A percentile compares a stretch with the other conserved stretches of the same genome.
phyloP scores from a whole-genome alignment of 35 echinoderm and acorn worm genomes.

The Ophioderma brevispina region DNA sequence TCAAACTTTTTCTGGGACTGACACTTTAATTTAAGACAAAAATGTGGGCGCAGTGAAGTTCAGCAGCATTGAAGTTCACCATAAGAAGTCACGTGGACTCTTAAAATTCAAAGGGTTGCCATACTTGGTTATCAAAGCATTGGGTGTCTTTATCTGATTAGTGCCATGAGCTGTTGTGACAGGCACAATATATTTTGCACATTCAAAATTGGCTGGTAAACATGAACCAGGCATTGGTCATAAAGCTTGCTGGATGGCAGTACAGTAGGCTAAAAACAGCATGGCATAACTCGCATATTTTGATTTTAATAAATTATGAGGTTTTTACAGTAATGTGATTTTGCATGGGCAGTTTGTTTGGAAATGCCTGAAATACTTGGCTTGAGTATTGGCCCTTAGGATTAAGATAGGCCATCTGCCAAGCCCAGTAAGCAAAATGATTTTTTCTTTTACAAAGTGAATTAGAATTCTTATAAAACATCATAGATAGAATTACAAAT shows the following conservation, averaged over 20 bases:
- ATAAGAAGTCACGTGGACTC: background rate
- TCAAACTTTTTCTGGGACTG: no score
- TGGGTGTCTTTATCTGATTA: no score
- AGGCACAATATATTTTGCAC: background rate
- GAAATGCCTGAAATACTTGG: background rate
- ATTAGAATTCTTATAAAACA: no score
- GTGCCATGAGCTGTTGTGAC: background rate
- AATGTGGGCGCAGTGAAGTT: background rate
- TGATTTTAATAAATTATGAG: background rate
- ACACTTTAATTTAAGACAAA: background rate
- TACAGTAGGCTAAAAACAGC: background rate
- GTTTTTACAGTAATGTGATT: background rate
- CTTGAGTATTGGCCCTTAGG: background rate
- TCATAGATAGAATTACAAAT: no score
- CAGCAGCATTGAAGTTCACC: background rate
- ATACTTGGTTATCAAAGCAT: no score
- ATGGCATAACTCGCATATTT: background rate
- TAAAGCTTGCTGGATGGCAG: background rate
- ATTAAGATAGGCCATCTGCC: no score
- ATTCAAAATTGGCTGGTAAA: background rate
- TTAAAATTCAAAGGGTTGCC: background rate
- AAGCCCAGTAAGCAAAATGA: no score
- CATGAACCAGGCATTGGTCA: background rate
- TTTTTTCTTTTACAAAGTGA: no score
- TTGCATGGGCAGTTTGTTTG: background rate